Evolutionary conservation across 2,113 vertebrate species (phyloP).

Genomic region (Pan paniscus): DNA sequence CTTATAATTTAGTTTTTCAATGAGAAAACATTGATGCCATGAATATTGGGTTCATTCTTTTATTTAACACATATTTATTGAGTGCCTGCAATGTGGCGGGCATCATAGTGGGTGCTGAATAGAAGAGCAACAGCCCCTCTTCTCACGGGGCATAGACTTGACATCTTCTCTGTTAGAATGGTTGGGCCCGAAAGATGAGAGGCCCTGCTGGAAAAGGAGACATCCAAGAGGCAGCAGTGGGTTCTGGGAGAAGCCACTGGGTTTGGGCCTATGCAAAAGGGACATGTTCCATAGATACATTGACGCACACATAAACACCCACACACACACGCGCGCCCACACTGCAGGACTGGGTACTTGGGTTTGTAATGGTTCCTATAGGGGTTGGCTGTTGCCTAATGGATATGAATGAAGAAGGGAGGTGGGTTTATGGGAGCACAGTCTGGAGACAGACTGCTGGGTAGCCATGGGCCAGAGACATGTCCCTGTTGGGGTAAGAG

Average conservation of each 20-base stretch:
- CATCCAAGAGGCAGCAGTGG: no score
- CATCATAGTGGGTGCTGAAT: background rate
- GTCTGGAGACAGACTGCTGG: background rate
- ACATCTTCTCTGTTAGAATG: fast-evolving
- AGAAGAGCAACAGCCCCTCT: background rate
- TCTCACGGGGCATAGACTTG: background rate
- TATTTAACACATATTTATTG: background rate
- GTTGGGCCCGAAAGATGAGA: background rate
- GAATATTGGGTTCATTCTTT: background rate
- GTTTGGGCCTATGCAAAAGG: background rate
- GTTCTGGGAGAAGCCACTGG: background rate
- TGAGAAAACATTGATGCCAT: background rate
- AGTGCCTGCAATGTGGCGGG: fast-evolving
- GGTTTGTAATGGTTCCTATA: background rate
- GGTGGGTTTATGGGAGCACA: background rate
- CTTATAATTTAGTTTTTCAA: slow-evolving; percentile 1
- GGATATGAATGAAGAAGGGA: background rate
- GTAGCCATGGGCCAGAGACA: background rate
- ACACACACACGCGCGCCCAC: fast-evolving
- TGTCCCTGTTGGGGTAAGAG: background rate
- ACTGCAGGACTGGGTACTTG: background rate
- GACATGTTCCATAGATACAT: fast-evolving
- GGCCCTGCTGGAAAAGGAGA: background rate
- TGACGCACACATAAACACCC: fast-evolving
- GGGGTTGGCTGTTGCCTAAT: background rate